These are phyloP conservation scores for Nannobrachium achirus DNA, from an alignment of 2,113 vertebrate species.

Conservation along the genomic window DNA sequence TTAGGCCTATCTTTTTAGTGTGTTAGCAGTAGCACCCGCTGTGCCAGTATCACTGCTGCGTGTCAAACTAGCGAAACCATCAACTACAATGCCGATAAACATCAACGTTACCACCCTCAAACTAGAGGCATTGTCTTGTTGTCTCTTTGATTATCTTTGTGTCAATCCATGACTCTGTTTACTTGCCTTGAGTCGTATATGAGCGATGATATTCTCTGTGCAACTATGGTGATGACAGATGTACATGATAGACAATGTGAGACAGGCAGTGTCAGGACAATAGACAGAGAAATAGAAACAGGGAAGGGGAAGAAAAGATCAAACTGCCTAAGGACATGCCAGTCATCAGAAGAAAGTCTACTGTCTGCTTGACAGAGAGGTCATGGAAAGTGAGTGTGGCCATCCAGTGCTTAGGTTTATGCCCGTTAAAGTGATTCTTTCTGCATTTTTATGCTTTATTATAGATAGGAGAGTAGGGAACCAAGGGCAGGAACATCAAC, in stretches of 20 bases:
- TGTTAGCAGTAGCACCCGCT: no score
- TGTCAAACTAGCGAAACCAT: no score
- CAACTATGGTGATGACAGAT: neutral
- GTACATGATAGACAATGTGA: neutral
- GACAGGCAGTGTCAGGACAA: neutral
- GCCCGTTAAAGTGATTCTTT: slow-evolving; percentile 25
- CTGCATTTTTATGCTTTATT: no score
- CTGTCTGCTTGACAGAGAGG: slow-evolving; percentile 56
- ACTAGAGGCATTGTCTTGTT: no score
- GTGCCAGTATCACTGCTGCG: no score
- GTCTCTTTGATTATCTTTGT: neutral
- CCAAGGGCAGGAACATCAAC: no score
- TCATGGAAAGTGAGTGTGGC: slow-evolving; percentile 41
- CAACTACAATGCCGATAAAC: no score
- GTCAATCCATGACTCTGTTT: neutral
- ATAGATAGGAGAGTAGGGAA: no score
- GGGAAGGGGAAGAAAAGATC: slow-evolving; percentile 5
- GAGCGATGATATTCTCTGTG: neutral
- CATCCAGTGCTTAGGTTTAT: slow-evolving; percentile 42
- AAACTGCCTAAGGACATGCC: slow-evolving; percentile 47
- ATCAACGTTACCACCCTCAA: no score
- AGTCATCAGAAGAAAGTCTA: slow-evolving; percentile 50
- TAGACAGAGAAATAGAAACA: neutral
- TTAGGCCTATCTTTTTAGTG: no score
- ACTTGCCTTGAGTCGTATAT: neutral